phyloP scores from a whole-genome alignment of 2,888 invertebrate genomes.

The Formica aserva region DNA sequence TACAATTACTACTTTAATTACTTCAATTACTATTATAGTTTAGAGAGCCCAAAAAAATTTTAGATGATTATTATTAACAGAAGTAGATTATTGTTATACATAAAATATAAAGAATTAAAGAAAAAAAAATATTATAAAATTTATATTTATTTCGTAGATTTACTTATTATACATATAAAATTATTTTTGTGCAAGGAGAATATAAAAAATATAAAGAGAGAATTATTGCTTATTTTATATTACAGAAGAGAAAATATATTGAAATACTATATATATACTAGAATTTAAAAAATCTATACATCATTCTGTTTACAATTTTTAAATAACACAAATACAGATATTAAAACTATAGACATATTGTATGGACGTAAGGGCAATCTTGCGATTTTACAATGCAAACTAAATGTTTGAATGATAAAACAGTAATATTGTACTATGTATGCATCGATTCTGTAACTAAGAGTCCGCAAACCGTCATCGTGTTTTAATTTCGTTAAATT shows the following conservation, averaged over 20 bases:
- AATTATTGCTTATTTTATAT: neutral
- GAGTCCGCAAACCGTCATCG: neutral
- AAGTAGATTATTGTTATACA: neutral
- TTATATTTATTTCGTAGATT: neutral
- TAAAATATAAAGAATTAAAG: neutral
- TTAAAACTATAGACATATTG: neutral
- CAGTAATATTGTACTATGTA: neutral
- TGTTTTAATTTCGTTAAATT: constrained; percentile 25
- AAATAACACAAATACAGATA: neutral
- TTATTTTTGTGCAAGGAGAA: neutral
- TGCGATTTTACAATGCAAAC: neutral
- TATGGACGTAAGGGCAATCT: neutral
- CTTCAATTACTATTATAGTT: neutral
- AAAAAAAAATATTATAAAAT: neutral
- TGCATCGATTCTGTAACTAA: neutral
- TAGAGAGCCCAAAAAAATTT: neutral
- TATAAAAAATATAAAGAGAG: neutral
- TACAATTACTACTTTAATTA: neutral
- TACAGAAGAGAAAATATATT: neutral
- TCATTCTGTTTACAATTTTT: neutral
- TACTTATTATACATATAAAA: neutral
- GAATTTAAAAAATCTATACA: neutral
- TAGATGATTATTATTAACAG: neutral
- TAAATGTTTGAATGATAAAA: neutral
- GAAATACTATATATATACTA: neutral